phyloP scores from a whole-genome alignment of 2,797 vertebrate genomes.

The Neostethus bicornis region DNA sequence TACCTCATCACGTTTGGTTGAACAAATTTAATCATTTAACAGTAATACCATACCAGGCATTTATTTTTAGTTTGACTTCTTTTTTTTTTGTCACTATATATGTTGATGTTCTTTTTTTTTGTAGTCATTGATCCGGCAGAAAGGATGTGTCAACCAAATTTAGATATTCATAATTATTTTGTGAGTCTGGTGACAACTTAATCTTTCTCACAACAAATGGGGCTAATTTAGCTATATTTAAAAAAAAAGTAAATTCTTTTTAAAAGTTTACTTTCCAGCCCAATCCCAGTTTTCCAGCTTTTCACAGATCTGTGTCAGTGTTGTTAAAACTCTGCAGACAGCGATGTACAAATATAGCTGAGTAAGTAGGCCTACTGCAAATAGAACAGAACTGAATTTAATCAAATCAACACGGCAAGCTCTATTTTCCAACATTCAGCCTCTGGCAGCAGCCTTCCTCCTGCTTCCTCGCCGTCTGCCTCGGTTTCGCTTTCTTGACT shows the following conservation, averaged over 20 bases:
- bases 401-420: constrained; percentile 74
- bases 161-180: too few species aligned
- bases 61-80: too few species aligned
- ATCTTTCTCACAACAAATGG: constrained; percentile 31
- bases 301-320: constrained; percentile 57
- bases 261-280: constrained; percentile 39
- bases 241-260: constrained; percentile 33
- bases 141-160: too few species aligned
- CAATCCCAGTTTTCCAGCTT: constrained; percentile 52
- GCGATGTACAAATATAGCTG: constrained; percentile 70
- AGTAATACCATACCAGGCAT: too few species aligned
- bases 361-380: constrained; percentile 71
- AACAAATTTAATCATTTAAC: too few species aligned
- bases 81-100: too few species aligned
- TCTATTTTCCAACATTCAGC: constrained; percentile 68
- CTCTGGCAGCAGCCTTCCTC: constrained; percentile 59
- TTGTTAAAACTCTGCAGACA: constrained; percentile 68
- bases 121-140: too few species aligned
- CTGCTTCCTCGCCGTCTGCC: constrained; percentile 48
- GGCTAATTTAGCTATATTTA: constrained; percentile 33
- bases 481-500: constrained; percentile 31
- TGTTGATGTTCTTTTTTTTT: too few species aligned
- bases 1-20: too few species aligned
- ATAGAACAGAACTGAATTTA: constrained; percentile 74
- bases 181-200: constrained; percentile 3